Conservation (phyloP, 1,140 invertebrate genomes). For the Drosophila nebulosa region DNA sequence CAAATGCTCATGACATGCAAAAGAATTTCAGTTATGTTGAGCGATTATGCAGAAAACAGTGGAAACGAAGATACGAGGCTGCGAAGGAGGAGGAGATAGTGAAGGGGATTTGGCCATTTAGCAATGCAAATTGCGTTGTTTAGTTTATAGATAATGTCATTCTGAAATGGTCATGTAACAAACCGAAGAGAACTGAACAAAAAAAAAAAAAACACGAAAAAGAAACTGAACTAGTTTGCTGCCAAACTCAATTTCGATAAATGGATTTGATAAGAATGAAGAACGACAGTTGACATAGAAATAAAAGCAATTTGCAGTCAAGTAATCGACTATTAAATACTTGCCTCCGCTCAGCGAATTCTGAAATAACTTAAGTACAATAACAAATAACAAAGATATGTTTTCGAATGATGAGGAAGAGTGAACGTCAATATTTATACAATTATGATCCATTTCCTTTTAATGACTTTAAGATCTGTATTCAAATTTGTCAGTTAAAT, state of each 20-base stretch:
- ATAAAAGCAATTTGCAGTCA: slow-evolving; percentile 34
- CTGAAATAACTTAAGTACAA: too few relatives aligned
- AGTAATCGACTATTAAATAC: slow-evolving; percentile 27
- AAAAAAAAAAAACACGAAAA: slow-evolving; percentile 52
- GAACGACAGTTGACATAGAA: slow-evolving; percentile 40
- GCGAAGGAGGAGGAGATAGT: not conserved
- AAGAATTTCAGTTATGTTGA: slow-evolving; percentile 66
- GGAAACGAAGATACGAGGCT: not conserved
- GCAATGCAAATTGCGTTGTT: slow-evolving; percentile 74
- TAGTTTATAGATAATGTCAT: slow-evolving; percentile 74
- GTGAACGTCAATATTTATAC: too few relatives aligned
- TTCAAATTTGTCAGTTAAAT: not conserved
- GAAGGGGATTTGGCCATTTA: slow-evolving; percentile 46
- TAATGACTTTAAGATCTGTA: too few relatives aligned
- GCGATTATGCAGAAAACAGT: slow-evolving; percentile 33
- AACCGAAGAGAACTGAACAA: slow-evolving; percentile 55
- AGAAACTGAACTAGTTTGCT: slow-evolving; percentile 47
- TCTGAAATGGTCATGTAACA: slow-evolving; percentile 48
- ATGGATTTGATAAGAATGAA: slow-evolving; percentile 48
- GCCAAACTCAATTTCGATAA: slow-evolving; percentile 38
- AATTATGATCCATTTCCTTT: too few relatives aligned
- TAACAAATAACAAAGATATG: too few relatives aligned
- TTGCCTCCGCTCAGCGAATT: too few relatives aligned
- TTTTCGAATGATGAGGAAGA: too few relatives aligned
- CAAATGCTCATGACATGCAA: slow-evolving; percentile 71